These are phyloP conservation scores for Lucilia sericata DNA, from an alignment of 1,140 invertebrate genomes.

Conservation along the genomic window DNA sequence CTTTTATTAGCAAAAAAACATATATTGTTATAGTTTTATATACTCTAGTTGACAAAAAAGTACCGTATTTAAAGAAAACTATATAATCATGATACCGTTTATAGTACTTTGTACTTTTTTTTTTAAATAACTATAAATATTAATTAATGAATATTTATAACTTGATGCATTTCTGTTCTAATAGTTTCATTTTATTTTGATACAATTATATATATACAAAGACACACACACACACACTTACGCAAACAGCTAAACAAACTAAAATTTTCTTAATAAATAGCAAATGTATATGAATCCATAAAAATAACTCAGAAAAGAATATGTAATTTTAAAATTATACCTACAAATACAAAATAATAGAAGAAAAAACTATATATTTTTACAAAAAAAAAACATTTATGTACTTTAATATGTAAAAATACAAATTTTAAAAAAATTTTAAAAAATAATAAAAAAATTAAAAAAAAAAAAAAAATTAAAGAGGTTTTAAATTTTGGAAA, in stretches of 20 bases:
- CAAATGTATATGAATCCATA: background rate
- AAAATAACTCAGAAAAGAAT: conserved; percentile 20
- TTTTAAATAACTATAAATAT: background rate
- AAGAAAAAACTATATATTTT: conserved; percentile 9
- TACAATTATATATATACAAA: conserved; percentile 36
- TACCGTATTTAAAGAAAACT: too few species aligned
- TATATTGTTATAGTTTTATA: too few species aligned
- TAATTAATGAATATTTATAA: background rate
- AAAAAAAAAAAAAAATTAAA: background rate
- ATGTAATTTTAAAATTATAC: background rate
- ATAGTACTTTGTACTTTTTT: background rate
- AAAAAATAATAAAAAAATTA: background rate
- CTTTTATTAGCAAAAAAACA: too few species aligned
- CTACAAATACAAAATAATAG: background rate
- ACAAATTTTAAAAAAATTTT: background rate
- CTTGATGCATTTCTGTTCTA: conserved; percentile 38
- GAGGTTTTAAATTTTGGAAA: background rate
- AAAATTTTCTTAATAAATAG: background rate
- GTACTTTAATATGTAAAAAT: conserved; percentile 41
- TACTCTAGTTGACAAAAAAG: too few species aligned
- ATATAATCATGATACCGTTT: background rate
- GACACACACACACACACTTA: background rate
- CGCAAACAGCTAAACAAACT: background rate
- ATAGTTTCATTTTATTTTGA: conserved; percentile 27
- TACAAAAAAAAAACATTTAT: conserved; percentile 28